Conservation (phyloP, 2,797 vertebrate genomes). For the Anabas testudineus region DNA sequence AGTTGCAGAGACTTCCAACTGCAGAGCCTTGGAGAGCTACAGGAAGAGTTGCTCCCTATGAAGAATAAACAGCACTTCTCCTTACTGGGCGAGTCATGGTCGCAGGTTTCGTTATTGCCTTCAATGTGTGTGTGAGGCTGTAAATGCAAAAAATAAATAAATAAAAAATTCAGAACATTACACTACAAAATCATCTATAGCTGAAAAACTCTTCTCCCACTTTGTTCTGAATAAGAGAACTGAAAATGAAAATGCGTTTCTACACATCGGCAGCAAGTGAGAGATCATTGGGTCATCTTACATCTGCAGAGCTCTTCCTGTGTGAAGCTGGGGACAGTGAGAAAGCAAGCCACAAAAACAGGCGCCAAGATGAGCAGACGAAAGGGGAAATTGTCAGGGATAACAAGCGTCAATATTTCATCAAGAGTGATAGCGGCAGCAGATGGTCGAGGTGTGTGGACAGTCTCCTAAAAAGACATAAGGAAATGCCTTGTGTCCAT, state of each 20-base stretch:
- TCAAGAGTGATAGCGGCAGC: conserved; percentile 36
- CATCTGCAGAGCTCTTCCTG: conserved; percentile 82
- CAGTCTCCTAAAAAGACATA: conserved; percentile 18
- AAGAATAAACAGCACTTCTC: conserved; percentile 65
- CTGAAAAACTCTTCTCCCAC: too few relatives aligned
- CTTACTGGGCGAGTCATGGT: conserved; percentile 55
- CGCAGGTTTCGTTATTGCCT: conserved; percentile 54
- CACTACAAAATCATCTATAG: too few relatives aligned
- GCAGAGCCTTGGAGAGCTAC: conserved; percentile 50
- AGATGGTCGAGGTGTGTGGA: conserved; percentile 28
- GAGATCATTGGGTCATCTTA: conserved; percentile 76
- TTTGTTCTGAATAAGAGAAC: conserved; percentile 16
- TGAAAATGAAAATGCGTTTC: conserved; percentile 50
- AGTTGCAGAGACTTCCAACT: conserved; percentile 64
- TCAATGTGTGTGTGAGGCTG: neutral
- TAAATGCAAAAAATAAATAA: conserved; percentile 13
- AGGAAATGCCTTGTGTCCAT: conserved; percentile 42
- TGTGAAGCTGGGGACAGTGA: conserved; percentile 29
- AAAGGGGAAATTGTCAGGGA: conserved; percentile 37
- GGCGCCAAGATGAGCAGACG: conserved; percentile 19
- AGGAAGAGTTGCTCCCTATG: conserved; percentile 64
- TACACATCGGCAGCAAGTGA: conserved; percentile 65
- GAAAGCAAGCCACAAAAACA: conserved; percentile 52
- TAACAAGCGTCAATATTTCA: conserved; percentile 45
- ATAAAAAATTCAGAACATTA: too few relatives aligned